phyloP scores from a whole-genome alignment of 2,797 vertebrate species.

The Gastrophryne carolinensis region DNA sequence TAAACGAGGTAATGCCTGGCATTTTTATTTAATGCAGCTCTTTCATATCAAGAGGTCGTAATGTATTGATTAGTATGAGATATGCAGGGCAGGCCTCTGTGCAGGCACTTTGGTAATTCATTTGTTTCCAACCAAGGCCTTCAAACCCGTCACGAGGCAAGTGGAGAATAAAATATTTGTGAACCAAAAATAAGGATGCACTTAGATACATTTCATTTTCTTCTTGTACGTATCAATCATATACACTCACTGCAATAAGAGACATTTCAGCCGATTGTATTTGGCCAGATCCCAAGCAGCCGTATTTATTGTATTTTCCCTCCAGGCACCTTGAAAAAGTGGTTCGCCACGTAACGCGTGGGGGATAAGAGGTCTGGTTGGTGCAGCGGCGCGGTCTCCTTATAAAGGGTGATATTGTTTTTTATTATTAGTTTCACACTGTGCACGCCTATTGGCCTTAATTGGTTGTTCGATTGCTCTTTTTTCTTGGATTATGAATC shows the following conservation, averaged over 20 bases:
- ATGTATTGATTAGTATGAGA: slow-evolving; percentile 16
- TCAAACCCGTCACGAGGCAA: background rate
- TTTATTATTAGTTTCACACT: no score
- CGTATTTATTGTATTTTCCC: background rate
- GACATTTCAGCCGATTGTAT: background rate
- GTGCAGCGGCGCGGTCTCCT: no score
- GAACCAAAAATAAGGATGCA: background rate
- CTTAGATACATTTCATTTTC: background rate
- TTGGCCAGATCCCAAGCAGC: background rate
- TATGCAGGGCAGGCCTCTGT: background rate
- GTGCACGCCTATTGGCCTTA: no score
- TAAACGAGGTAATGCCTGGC: background rate
- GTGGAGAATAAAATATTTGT: background rate
- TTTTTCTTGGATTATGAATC: no score
- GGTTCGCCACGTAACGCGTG: no score
- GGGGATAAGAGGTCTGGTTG: no score
- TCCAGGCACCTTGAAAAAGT: no score
- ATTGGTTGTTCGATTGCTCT: no score
- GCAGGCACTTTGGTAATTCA: background rate
- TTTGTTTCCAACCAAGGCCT: background rate
- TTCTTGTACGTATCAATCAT: background rate
- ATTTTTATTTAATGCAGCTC: background rate
- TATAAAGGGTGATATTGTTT: no score
- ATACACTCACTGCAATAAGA: background rate
- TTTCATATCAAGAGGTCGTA: slow-evolving; percentile 6